Conservation (phyloP, 1,140 invertebrate species). For the Dreissena rostriformis region DNA sequence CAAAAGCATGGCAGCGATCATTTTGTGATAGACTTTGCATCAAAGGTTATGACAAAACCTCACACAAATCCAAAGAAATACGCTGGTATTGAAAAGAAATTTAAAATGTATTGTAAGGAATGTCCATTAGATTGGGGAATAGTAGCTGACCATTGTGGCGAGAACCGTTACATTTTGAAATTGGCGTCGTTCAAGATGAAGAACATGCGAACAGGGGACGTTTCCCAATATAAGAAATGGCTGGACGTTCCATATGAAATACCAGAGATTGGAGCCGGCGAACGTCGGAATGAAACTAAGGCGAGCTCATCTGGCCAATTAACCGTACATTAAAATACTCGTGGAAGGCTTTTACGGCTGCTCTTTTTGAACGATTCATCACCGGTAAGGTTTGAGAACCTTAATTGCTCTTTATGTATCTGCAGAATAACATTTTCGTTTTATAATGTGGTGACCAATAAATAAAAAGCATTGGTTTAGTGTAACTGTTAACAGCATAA, state of each 20-base stretch:
- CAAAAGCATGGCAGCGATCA: conserved; percentile 2
- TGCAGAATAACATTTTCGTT: too few species aligned
- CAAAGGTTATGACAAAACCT: conserved; percentile 11
- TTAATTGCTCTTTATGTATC: too few species aligned
- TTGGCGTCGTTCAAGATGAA: conserved; percentile 1
- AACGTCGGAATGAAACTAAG: not conserved
- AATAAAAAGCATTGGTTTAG: too few species aligned
- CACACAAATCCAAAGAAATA: conserved; percentile 12
- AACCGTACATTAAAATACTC: not conserved
- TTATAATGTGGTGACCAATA: too few species aligned
- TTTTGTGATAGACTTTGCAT: conserved; percentile 3
- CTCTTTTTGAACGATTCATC: not conserved
- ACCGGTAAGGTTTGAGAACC: not conserved
- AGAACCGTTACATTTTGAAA: conserved; percentile 2
- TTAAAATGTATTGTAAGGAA: conserved; percentile 33
- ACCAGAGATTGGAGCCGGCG: not conserved
- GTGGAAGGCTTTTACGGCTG: too few species aligned
- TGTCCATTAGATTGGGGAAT: conserved; percentile 30
- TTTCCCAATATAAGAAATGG: conserved; percentile 19
- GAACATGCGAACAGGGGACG: not conserved
- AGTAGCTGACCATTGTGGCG: not conserved
- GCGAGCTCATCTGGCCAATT: not conserved
- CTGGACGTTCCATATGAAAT: conserved; percentile 12
- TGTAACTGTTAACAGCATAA: too few species aligned
- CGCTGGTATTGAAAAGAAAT: conserved; percentile 17